phyloP scores from a whole-genome alignment of 2,797 vertebrate species.

The Macrochelys suwanniensis region DNA sequence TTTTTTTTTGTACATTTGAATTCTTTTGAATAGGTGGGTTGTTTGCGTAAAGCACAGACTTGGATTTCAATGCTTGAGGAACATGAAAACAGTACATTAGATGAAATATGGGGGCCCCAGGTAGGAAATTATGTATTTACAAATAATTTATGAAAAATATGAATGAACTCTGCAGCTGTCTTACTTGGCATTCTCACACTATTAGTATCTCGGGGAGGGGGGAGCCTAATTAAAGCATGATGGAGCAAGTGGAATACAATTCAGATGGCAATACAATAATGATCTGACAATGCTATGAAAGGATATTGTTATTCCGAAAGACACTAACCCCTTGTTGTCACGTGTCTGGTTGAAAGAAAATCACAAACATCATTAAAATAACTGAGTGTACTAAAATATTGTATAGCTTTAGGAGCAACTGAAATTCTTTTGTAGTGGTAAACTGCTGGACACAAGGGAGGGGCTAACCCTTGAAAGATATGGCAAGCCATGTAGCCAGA shows the following conservation, averaged over 20 bases:
- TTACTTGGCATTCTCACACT: neutral
- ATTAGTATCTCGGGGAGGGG: neutral
- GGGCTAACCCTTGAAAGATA: neutral
- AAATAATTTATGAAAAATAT: neutral
- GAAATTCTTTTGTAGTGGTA: neutral
- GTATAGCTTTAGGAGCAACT: neutral
- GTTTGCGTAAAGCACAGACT: constrained; percentile 34
- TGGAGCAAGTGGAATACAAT: neutral
- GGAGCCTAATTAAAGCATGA: neutral
- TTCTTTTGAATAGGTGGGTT: constrained; percentile 1
- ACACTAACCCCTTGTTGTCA: neutral
- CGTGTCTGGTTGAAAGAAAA: neutral
- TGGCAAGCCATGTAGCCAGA: neutral
- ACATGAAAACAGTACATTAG: neutral
- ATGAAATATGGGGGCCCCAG: constrained; percentile 54
- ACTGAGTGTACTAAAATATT: neutral
- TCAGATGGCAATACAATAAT: neutral
- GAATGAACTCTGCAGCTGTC: neutral
- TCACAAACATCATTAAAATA: neutral
- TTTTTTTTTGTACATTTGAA: neutral
- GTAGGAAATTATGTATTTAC: constrained; percentile 31
- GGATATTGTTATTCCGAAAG: neutral
- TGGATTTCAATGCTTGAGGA: constrained; percentile 21
- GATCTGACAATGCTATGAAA: neutral
- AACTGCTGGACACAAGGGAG: neutral